Percentiles rank a stretch among this genome's conserved stretches.
Evolutionary conservation across 2,888 invertebrate species (phyloP).

Genomic region (Andrena praecox): DNA sequence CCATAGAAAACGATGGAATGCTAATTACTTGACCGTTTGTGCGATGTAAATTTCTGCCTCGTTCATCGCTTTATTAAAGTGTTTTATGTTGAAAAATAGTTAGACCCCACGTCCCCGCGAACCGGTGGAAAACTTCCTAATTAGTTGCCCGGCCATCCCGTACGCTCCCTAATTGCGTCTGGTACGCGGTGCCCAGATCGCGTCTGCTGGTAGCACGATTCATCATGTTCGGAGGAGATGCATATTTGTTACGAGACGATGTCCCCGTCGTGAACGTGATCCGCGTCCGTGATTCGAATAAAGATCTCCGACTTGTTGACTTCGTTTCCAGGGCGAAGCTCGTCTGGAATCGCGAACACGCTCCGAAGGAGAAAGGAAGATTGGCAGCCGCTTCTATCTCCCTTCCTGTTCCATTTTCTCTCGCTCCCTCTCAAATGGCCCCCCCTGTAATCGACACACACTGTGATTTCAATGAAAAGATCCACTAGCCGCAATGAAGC

Average conservation of each 20-base stretch:
- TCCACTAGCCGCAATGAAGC: slow-evolving; percentile 30
- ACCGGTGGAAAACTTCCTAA: slow-evolving; percentile 12
- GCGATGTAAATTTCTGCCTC: not conserved
- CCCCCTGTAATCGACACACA: slow-evolving; percentile 36
- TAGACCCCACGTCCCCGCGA: not conserved
- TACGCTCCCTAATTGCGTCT: slow-evolving; percentile 7
- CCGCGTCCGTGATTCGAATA: slow-evolving; percentile 82
- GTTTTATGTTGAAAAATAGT: not conserved
- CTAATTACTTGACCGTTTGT: not conserved
- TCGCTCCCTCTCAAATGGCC: slow-evolving; percentile 33
- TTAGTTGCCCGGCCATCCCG: slow-evolving; percentile 14
- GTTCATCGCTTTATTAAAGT: not conserved
- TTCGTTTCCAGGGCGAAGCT: slow-evolving; percentile 76
- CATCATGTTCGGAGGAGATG: slow-evolving; percentile 74
- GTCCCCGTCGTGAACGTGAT: slow-evolving; percentile 82
- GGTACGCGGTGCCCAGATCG: slow-evolving; percentile 15
- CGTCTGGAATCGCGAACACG: slow-evolving; percentile 72
- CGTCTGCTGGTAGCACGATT: slow-evolving; percentile 27
- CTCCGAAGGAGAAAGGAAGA: slow-evolving; percentile 46
- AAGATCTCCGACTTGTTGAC: slow-evolving; percentile 81
- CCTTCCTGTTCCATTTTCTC: slow-evolving; percentile 25
- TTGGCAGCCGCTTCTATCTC: slow-evolving; percentile 51
- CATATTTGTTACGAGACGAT: slow-evolving; percentile 83
- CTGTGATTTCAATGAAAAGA: slow-evolving; percentile 1
- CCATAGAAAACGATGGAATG: too few relatives aligned